Conservation (phyloP, 2,113 vertebrate genomes). For the Ahaetulla prasina region DNA sequence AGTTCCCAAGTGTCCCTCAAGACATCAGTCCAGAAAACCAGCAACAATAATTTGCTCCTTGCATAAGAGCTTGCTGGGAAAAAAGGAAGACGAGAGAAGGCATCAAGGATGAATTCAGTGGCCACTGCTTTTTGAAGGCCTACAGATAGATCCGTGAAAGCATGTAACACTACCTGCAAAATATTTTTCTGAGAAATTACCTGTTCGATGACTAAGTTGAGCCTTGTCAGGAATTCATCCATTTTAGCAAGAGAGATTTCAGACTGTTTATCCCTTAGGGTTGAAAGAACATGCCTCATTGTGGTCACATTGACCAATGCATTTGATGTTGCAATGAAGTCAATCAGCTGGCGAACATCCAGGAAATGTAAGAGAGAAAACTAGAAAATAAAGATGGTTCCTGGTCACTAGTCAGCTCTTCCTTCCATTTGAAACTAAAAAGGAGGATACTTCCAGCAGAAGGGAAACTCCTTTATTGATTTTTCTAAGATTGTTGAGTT, state of each 20-base stretch:
- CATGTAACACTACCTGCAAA: neutral
- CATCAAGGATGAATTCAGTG: neutral
- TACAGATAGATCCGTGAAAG: neutral
- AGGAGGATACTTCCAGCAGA: neutral
- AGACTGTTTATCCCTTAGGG: neutral
- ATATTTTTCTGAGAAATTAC: slow-evolving; percentile 11
- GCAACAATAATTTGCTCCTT: neutral
- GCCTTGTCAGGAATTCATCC: slow-evolving; percentile 17
- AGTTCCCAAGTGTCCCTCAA: neutral
- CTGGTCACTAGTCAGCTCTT: neutral
- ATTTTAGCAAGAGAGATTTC: neutral
- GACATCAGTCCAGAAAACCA: neutral
- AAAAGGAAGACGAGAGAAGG: neutral
- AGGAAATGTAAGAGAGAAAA: neutral
- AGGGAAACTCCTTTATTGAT: neutral
- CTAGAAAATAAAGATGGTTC: slow-evolving; percentile 3
- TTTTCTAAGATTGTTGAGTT: neutral
- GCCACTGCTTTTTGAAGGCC: neutral
- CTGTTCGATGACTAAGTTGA: slow-evolving; percentile 32
- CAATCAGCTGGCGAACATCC: slow-evolving; percentile 26
- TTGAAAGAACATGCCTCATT: slow-evolving; percentile 15
- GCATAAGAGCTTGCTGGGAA: neutral
- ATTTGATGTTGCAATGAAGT: slow-evolving; percentile 12
- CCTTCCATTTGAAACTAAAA: neutral
- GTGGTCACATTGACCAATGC: slow-evolving; percentile 10